These are phyloP conservation scores for Melanerpes formicivorus DNA, from an alignment of 2,113 vertebrate genomes.

Conservation along the genomic window DNA sequence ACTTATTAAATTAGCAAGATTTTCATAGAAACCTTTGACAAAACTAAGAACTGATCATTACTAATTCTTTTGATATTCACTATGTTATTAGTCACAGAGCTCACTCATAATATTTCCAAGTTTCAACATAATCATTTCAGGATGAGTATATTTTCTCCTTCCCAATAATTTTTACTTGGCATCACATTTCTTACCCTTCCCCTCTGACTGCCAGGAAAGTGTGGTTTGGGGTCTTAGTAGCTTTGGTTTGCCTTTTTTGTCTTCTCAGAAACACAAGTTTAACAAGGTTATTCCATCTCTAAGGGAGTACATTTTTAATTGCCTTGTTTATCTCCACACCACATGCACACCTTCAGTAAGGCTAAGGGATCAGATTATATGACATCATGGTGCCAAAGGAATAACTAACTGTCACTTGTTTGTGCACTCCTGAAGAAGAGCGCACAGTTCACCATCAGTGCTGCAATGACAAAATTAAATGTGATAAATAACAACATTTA, in stretches of 20 bases:
- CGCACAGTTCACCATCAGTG: not conserved
- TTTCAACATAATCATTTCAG: conserved; percentile 66
- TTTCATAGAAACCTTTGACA: conserved; percentile 42
- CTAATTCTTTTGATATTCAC: conserved; percentile 64
- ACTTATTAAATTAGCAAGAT: conserved; percentile 55
- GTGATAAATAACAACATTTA: not conserved
- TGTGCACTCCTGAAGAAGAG: not conserved
- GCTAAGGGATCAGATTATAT: not conserved
- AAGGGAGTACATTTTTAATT: conserved; percentile 23
- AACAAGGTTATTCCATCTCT: not conserved
- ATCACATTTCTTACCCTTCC: conserved; percentile 30
- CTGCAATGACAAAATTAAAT: not conserved
- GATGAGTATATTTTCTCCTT: conserved; percentile 33
- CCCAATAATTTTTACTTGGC: conserved; percentile 18
- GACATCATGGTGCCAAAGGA: conserved; percentile 23
- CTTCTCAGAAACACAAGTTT: not conserved
- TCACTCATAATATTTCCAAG: conserved; percentile 60
- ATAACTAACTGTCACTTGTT: not conserved
- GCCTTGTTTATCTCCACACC: not conserved
- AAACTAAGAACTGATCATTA: conserved; percentile 44
- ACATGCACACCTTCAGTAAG: not conserved
- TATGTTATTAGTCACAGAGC: conserved; percentile 62
- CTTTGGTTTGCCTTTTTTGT: not conserved
- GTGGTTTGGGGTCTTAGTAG: not conserved
- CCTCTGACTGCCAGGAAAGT: conserved; percentile 1